Base-by-base conservation (phyloP, 1,140 invertebrate genomes). In the Sarcophaga bullata region DNA sequence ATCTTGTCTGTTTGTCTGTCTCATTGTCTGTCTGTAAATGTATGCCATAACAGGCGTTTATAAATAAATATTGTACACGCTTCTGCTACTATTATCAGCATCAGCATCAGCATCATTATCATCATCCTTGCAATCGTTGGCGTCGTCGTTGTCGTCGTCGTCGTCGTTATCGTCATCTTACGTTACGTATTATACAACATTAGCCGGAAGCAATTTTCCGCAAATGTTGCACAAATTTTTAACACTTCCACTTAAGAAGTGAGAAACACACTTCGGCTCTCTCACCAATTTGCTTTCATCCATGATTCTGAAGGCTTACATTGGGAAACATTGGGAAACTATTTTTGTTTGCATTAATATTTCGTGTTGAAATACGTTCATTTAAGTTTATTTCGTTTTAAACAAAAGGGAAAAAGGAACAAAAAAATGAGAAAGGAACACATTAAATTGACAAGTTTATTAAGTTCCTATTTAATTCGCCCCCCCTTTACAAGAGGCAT, bases 141-240 rank as follows among this genome's bases (percentile, higher is more conserved):
- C n/a, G n/a, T n/a, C 9, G n/a, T 25, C 50, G 11, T 48, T 78
- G 13, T 78, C n/a, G 52, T 76, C 73, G 48, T 13, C 73, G 48
- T 48, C 46, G 13, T 48, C n/a, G 52, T 50, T 48, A 49, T n/a
- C 75, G 13, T 49, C 75, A 78, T 78, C n/a, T 49, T 48, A 17
- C 10, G 48, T 8, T 48, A 17, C 10, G 48, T 17, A 78, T 78
- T 19, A 25, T 78, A 52, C 48, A 78, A 17, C 75, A 78, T 78
- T 78, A 78, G 75, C 75, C 75, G 75, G 75, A 78, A 78, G 75
- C 75, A 78, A 78, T 78, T 78, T 78, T 78, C 15, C 75, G 48
- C 75, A 78, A 78, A 78, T 78, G 75, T 78, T 78, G 75, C 75
- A 78, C 75, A 78, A 78, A 50, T 78, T 78, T 50, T 50, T 19